Base-by-base conservation (phyloP, 2,888 invertebrate genomes). In the Ophion ellenae region DNA sequence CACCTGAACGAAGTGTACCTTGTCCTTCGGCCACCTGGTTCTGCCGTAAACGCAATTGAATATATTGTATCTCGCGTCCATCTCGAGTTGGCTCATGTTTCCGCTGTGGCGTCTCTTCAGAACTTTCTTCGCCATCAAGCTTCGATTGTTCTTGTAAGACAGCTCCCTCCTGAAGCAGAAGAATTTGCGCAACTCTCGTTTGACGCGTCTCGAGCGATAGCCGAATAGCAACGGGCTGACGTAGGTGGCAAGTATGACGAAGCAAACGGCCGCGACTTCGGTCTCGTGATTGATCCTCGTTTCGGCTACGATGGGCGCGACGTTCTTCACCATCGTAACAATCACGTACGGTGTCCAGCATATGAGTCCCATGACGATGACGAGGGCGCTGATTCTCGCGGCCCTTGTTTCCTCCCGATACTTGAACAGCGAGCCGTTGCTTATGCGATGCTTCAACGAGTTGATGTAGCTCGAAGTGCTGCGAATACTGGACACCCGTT, bases 321-420 rank as follows among this genome's bases (percentile, higher is more conserved):
- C 17, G 76, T 96, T 96, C 87, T 95, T 95, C 4, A 95, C 94
- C 2, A 95, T 81, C n/a, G 93, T 88, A 10, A 94, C 89, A 24
- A 93, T 89, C 24, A 94, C 94, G 90, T 95, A 95, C 0, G 95
- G 95, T 20, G 95, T 93, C 95, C 96, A 96, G 90, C 95, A 96
- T 57, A 95, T 92, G 14, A 95, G 93, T 77, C 95, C 96, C 94
- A 97, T 96, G 59, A 97, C 95, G 91, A 97, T 96, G 87, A 97
- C 97, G 86, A 97, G 94, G 71, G 97, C 96, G 91, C 98, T 98
- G 76, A 98, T 97, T 88, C 98, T 96, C 10, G 98, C 98, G 2
- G 98, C 98, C 88, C 98, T 96, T 89, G 98, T 97, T 94, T 98
- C 98, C 93, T 98, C 98, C 78, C 98, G 95, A 93, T 98, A 97